Evolutionary conservation across 2,888 invertebrate species (phyloP).

Genomic region (Marasmarcha lunaedactyla): DNA sequence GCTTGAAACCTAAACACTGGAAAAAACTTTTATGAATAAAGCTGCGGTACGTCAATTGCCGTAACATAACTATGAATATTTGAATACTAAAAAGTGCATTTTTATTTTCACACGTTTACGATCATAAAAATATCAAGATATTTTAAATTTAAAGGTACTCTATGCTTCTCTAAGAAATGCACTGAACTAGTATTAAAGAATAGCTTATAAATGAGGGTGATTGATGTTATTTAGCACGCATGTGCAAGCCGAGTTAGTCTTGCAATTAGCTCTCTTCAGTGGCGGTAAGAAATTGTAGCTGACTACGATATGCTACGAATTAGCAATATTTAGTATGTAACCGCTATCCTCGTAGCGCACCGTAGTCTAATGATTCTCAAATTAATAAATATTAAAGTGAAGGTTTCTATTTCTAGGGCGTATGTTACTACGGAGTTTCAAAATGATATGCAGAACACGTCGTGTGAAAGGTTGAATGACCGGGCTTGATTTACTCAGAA

Average conservation of each 20-base stretch:
- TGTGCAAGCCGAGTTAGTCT: not conserved
- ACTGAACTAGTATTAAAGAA: conserved; percentile 3
- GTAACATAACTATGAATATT: no score
- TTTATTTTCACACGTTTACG: conserved; percentile 3
- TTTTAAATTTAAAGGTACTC: not conserved
- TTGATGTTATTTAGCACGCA: not conserved
- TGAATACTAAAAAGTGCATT: conserved; percentile 16
- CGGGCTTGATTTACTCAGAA: no score
- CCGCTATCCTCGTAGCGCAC: not conserved
- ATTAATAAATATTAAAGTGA: no score
- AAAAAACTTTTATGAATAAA: no score
- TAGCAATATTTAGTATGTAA: not conserved
- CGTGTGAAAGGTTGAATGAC: no score
- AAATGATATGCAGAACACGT: no score
- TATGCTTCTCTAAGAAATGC: conserved; percentile 2
- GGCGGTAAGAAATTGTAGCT: not conserved
- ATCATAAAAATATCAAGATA: not conserved
- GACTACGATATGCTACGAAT: not conserved
- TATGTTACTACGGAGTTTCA: no score
- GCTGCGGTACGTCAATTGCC: no score
- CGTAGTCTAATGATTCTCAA: no score
- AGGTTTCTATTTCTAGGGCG: no score
- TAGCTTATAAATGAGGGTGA: not conserved
- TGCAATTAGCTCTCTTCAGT: not conserved
- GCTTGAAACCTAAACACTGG: no score